Evolutionary conservation across 2,888 invertebrate species (phyloP), one percentile per base, ranked within the genome.

Genomic region (Drosophila barbarae): DNA sequence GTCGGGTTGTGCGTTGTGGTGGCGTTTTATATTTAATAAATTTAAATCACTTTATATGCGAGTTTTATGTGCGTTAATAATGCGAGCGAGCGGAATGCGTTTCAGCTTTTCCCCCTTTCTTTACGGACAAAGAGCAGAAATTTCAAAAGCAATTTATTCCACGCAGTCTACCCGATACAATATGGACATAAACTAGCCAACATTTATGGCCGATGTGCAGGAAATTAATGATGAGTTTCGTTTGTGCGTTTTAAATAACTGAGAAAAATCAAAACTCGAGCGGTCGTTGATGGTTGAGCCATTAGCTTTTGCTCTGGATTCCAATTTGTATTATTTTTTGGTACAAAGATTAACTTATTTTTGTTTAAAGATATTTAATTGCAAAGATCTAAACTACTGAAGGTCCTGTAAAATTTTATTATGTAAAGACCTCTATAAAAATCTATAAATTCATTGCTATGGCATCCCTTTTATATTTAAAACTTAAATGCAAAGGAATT

Each of bases 41-140:
- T 80, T 80, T 80, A 80, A 80, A 80, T 80, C 84, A 80, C 80
- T 80, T 85, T 80, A 85, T 85, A 85, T 80, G 78, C 54, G 80
- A 80, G 85, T 80, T 80, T 80, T 80, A 80, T 80, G 83, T 83
- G 79, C 85, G 79, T 80, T 80, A 84, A 80, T 80, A 80, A 80
- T 80, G 79, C 85, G 72, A 53, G 8, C 10, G 26, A 23, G 36
- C 32, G 44, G 32, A 65, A 56, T 69, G 60, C 59, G 44, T 50
- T 74, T 59, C 44, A 66, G 54, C 54, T 34, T 63, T 69, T 50
- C 53, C 44, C 63, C 9, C 41, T 57, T 63, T 69, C 36, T 59
- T 34, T 67, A 56, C 46, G 67, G 46, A 69, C 74, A 72, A 59
- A 55, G 47, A 69, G 52, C 56, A 54, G 46, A 70, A 72, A 66